Evolutionary conservation across 1,140 invertebrate species (phyloP).

Genomic region (Apis mellifera): Amel_HAv3.1 CM009936.2:8305501-8306000

Average conservation of each 20-base stretch:
- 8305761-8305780: background rate
- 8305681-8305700: slow-evolving; percentile 46
- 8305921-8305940: slow-evolving; percentile 44
- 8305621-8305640: slow-evolving; percentile 74
- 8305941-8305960: slow-evolving; percentile 35
- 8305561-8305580: slow-evolving; percentile 59
- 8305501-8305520: slow-evolving; percentile 44
- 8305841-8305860: slow-evolving; percentile 20
- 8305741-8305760: background rate
- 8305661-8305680: slow-evolving; percentile 49
- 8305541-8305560: slow-evolving; percentile 73
- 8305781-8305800: background rate
- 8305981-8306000: slow-evolving; percentile 45
- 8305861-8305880: slow-evolving; percentile 1
- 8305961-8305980: slow-evolving; percentile 41
- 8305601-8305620: slow-evolving; percentile 71
- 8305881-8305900: background rate
- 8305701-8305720: slow-evolving; percentile 56
- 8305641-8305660: slow-evolving; percentile 72
- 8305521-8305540: slow-evolving; percentile 52
- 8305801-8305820: background rate
- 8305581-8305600: slow-evolving; percentile 75
- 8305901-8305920: slow-evolving; percentile 37
- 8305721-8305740: background rate
- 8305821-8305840: background rate